Conservation (phyloP, 1,140 invertebrate genomes). For the Tetramorium parvispinum region DNA sequence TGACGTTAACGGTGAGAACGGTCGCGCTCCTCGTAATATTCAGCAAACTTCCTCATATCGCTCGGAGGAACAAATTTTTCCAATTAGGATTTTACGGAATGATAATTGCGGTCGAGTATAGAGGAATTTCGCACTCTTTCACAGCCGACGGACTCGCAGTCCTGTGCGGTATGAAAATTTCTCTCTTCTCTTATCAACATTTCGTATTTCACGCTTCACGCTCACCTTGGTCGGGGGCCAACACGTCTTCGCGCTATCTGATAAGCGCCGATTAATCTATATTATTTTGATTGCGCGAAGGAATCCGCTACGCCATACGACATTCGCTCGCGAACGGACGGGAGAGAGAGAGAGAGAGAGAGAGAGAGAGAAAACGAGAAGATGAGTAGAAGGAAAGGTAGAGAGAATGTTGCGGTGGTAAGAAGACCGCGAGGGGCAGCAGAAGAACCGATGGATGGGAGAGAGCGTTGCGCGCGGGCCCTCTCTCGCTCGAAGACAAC, state of each 20-base stretch:
- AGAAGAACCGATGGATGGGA: constrained; percentile 46
- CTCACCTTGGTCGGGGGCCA: background rate
- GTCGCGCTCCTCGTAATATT: background rate
- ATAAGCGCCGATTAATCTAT: constrained; percentile 63
- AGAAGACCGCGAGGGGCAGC: constrained; percentile 29
- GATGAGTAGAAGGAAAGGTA: background rate
- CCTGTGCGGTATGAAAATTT: background rate
- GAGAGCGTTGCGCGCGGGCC: constrained; percentile 43
- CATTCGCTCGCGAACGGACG: constrained; percentile 48
- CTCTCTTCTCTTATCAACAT: constrained; percentile 13
- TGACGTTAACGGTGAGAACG: background rate
- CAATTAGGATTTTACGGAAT: background rate
- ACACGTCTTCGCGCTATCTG: constrained; percentile 14
- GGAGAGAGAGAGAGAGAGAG: background rate
- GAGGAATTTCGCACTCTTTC: constrained; percentile 6
- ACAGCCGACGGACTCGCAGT: constrained; percentile 8
- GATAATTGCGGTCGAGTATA: background rate
- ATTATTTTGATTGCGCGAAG: constrained; percentile 61
- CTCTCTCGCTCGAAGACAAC: constrained; percentile 72
- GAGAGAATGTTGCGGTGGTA: constrained; percentile 26
- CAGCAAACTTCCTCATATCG: constrained; percentile 1
- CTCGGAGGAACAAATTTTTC: constrained; percentile 6
- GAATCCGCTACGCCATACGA: constrained; percentile 46
- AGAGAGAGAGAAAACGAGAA: constrained; percentile 36
- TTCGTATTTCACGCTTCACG: background rate